Evolutionary conservation across 2,888 invertebrate genomes (phyloP).

Genomic region (Nemapogon koenigi): DNA sequence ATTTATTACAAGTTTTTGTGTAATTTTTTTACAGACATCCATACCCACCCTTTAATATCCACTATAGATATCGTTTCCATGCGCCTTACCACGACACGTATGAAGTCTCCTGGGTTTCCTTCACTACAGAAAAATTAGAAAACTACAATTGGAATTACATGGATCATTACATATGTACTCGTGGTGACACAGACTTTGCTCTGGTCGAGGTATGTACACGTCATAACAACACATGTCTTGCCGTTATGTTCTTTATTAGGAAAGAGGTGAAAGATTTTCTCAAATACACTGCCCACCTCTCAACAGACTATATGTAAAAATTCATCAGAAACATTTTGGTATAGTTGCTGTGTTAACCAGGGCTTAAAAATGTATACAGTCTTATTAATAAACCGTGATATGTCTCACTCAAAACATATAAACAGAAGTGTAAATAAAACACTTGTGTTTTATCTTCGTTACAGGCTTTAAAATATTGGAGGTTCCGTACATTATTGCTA

Average conservation of each 20-base stretch:
- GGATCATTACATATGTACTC: slow-evolving; percentile 95
- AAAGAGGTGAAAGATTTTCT: too few relatives aligned
- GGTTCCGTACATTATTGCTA: slow-evolving; percentile 87
- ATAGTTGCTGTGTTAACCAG: too few relatives aligned
- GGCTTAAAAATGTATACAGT: too few relatives aligned
- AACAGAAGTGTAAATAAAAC: too few relatives aligned
- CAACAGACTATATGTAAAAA: too few relatives aligned
- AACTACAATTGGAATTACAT: slow-evolving; percentile 98
- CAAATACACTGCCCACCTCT: too few relatives aligned
- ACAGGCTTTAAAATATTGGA: slow-evolving; percentile 87
- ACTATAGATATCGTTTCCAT: slow-evolving; percentile 91
- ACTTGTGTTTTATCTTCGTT: too few relatives aligned
- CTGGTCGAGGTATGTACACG: slow-evolving; percentile 80
- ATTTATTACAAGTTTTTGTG: background rate
- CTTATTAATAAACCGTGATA: too few relatives aligned
- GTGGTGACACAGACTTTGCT: slow-evolving; percentile 91
- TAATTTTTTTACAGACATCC: slow-evolving; percentile 74
- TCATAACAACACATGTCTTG: too few relatives aligned
- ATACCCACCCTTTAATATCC: slow-evolving; percentile 90
- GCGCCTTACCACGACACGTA: slow-evolving; percentile 92
- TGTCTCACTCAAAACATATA: too few relatives aligned
- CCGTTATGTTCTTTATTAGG: too few relatives aligned
- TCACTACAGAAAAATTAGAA: slow-evolving; percentile 93
- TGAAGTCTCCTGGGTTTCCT: slow-evolving; percentile 93
- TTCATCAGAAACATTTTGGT: too few relatives aligned